phyloP scores from a whole-genome alignment of 2,113 vertebrate genomes.

The Amblyopsis rosae region DNA sequence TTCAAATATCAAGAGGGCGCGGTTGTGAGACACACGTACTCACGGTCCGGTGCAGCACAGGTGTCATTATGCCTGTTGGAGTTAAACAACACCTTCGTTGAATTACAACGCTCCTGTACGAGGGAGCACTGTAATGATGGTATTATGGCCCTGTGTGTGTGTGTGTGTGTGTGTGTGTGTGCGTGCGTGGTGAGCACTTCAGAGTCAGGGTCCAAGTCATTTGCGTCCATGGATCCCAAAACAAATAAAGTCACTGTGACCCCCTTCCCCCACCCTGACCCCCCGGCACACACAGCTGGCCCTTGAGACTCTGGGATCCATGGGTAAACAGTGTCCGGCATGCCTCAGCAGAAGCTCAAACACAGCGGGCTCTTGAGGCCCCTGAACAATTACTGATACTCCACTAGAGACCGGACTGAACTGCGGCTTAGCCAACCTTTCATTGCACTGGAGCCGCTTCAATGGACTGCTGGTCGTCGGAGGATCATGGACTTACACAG shows the following conservation, averaged over 20 bases:
- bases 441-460: slow-evolving; percentile 68
- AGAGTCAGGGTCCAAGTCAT: slow-evolving; percentile 75
- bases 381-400: slow-evolving; percentile 68
- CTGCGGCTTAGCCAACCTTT: slow-evolving; percentile 67
- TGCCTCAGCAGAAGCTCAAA: slow-evolving; percentile 62
- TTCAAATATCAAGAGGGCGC: slow-evolving; percentile 2
- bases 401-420: slow-evolving; percentile 49
- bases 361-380: slow-evolving; percentile 54
- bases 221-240: slow-evolving; percentile 72
- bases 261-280: too few relatives aligned
- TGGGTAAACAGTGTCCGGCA: slow-evolving; percentile 77
- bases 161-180: background rate
- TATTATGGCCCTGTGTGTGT: slow-evolving; percentile 9
- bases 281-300: slow-evolving; percentile 80
- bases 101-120: too few relatives aligned
- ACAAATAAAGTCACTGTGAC: slow-evolving; percentile 78
- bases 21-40: slow-evolving; percentile 32
- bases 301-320: slow-evolving; percentile 71
- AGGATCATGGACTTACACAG: slow-evolving; percentile 62
- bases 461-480: slow-evolving; percentile 50
- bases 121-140: background rate
- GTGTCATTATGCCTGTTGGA: background rate
- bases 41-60: slow-evolving; percentile 36
- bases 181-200: background rate
- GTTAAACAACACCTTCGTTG: background rate